phyloP scores from a whole-genome alignment of 2,888 invertebrate genomes.

The Myathropa florea region DNA sequence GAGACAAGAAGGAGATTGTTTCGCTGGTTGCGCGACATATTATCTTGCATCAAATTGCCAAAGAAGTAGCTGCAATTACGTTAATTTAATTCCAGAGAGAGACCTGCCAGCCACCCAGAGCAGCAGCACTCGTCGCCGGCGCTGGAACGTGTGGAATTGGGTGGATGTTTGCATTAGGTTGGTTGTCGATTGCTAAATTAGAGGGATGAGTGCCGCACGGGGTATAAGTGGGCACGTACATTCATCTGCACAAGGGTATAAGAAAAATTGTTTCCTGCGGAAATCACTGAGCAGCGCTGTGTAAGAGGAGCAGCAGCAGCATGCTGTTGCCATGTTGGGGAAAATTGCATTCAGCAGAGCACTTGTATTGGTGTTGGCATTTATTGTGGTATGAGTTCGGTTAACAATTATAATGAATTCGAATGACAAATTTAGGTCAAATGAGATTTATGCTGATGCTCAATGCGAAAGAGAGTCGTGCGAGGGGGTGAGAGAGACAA shows the following conservation, averaged over 20 bases:
- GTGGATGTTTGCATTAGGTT: neutral
- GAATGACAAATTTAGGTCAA: slow-evolving; percentile 41
- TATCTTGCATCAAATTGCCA: slow-evolving; percentile 45
- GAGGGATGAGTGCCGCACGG: neutral
- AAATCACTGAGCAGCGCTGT: slow-evolving; percentile 14
- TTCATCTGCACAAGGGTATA: neutral
- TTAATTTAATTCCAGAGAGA: slow-evolving; percentile 32
- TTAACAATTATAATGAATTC: slow-evolving; percentile 23
- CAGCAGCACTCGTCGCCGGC: neutral
- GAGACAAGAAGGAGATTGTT: slow-evolving; percentile 32
- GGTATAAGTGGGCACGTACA: neutral
- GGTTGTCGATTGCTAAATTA: neutral
- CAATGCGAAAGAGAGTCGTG: slow-evolving; percentile 3
- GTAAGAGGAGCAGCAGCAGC: neutral
- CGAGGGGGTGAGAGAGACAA: neutral
- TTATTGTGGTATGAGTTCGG: neutral
- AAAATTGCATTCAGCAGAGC: slow-evolving; percentile 28
- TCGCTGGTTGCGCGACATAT: slow-evolving; percentile 24
- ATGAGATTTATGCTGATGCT: slow-evolving; percentile 21
- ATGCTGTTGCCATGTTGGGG: no score
- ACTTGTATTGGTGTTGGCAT: neutral
- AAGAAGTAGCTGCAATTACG: slow-evolving; percentile 44
- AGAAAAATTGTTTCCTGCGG: slow-evolving; percentile 49
- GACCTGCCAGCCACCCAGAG: neutral
- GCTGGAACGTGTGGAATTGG: neutral